phyloP scores from a whole-genome alignment of 2,113 vertebrate species.

The Notothenia coriiceps region DNA sequence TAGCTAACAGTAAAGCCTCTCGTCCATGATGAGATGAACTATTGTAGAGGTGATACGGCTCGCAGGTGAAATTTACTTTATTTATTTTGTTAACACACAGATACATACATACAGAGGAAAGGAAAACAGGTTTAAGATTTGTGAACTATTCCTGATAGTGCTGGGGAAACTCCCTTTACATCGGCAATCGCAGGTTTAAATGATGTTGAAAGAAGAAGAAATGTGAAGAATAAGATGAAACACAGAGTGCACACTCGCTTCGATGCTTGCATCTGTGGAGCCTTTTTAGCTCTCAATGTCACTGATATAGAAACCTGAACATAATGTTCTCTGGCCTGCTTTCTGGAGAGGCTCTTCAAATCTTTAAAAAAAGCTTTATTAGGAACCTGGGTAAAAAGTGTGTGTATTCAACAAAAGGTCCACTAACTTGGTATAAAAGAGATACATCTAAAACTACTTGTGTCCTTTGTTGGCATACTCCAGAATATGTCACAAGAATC shows the following conservation, averaged over 20 bases:
- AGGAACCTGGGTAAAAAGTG: background rate
- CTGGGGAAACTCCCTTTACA: background rate
- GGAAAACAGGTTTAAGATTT: no score
- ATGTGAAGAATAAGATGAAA: constrained; percentile 31
- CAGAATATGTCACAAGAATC: background rate
- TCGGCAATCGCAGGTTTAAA: background rate
- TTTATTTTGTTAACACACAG: no score
- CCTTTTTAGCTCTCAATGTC: background rate
- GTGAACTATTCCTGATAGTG: no score
- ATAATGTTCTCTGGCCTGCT: background rate
- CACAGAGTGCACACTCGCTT: background rate
- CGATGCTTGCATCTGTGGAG: background rate
- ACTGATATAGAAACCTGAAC: background rate
- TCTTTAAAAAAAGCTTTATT: background rate
- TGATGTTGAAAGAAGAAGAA: background rate
- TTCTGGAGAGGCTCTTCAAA: background rate
- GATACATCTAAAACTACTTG: background rate
- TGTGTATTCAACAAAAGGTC: background rate
- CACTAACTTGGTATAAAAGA: background rate
- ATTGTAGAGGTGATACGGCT: no score
- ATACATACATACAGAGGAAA: no score
- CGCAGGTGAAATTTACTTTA: no score
- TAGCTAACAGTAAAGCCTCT: no score
- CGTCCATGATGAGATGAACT: no score
- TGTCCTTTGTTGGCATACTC: background rate